Evolutionary conservation across 2,113 vertebrate genomes (phyloP), one percentile per base, ranked within the genome.

Genomic region (Sardina pilchardus): DNA sequence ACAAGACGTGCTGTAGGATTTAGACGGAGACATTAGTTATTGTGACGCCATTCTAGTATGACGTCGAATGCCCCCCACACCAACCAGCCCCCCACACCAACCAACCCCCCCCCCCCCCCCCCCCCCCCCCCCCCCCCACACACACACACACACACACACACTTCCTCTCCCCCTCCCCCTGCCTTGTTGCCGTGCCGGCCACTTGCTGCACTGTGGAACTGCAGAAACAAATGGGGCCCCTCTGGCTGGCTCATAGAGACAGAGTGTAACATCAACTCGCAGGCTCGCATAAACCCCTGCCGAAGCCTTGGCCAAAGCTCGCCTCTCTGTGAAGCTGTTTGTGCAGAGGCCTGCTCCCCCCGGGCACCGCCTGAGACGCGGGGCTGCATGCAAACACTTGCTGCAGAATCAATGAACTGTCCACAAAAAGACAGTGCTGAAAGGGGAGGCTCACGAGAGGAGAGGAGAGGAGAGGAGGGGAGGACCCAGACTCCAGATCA

Each of bases 21-120:
- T 87, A 63, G 50, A 50, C 10, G 14, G 47, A 82, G 80, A 86
- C 85, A 81, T 85, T 71, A 48, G 86, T 85, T 88, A 88, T 87
- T 90, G 86, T 71, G 78, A 88, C 83, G 30, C 24, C 63, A 71
- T 71, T 71, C n/a, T 71, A 26, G 9, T 71, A 30, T 71, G 63
- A 71, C 26, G 59, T 63, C n/a, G n/a, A n/a, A n/a, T n/a, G n/a
- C n/a, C n/a, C n/a, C n/a, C n/a, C n/a, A n/a, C n/a, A n/a, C n/a
- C n/a, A n/a, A n/a, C n/a, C n/a, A n/a, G n/a, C n/a, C n/a, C n/a
- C n/a, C n/a, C n/a, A n/a, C n/a, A n/a, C n/a, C n/a, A n/a, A n/a
- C n/a, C n/a, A n/a, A 1, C 26, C n/a, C 26, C 2, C 30, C 71
- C 30, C 34, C 71, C 6, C 30, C n/a, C 10, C 63, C 63, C 1